Evolutionary conservation across 2,888 invertebrate species (phyloP), one percentile per base, ranked within the genome.

Genomic region (Fragum fragum): DNA sequence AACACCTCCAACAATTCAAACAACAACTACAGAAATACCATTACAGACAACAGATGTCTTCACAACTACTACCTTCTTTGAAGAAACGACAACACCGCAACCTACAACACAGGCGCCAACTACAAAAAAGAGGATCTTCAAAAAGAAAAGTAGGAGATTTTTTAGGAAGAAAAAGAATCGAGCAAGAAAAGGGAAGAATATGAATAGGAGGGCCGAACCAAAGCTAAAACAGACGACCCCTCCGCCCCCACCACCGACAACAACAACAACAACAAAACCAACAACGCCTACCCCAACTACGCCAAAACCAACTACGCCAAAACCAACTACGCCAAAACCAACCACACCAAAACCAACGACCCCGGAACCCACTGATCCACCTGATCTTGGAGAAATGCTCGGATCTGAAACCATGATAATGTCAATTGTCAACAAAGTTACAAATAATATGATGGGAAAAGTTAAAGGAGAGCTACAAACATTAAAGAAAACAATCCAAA

Each of bases 351-450:
- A 26, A 23, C 21, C 14, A 11, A 11, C 57, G 23, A 47, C 47
- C 2, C 14, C 47, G 18, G 47, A 47, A 47, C 47, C 47, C 14
- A 47, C 47, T 47, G 47, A 47, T 47, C 47, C 47, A 14, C 47
- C 47, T 7, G 66, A 42, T 1, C 7, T 23, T 5, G 42, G 21
- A 0, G 26, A 36, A 18, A 42, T 66, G 1, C 21, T 42, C 9
- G 66, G 47, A n/a, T 47, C 57, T 57, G 57, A 57, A 26, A 57
- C 2, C 26, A 57, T 57, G 57, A 57, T 57, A 1, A 57, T 57
- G 28, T 57, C 57, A 26, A 28, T 61, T 6, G 61, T 61, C 2
- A 32, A 61, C 29, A 61, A 61, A 32, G 61, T 61, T 18, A 29
- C 61, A 14, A 61, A 61, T 32, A 29, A 61, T 11, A 32, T 61